Evolutionary conservation across 1,140 invertebrate species (phyloP).

Genomic region (Temnothorax nylanderi): DNA sequence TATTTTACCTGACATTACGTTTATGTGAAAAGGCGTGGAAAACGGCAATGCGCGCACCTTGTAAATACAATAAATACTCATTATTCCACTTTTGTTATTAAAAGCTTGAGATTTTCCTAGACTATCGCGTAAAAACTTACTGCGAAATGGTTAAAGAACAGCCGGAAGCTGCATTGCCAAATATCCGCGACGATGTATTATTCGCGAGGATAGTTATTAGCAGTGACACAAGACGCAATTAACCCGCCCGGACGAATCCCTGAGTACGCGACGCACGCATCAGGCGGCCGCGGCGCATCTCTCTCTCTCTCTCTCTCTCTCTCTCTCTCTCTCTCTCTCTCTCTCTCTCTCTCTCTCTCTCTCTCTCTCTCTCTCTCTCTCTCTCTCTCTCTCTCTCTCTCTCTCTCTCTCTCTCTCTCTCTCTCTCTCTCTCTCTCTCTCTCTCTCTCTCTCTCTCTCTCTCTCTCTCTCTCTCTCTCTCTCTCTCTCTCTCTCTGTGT

Average conservation of each 20-base stretch:
- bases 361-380: not conserved
- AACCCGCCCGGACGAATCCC: constrained; percentile 12
- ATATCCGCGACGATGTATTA: constrained; percentile 48
- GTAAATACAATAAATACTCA: not conserved
- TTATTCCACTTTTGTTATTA: not conserved
- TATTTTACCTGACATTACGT: not conserved
- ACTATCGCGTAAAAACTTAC: not conserved
- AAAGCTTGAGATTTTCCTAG: not conserved
- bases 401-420: not conserved
- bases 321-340: not conserved
- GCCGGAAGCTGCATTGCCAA: constrained; percentile 52
- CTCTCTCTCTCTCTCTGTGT: not conserved
- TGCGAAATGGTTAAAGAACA: constrained; percentile 15
- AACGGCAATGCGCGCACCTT: too few species aligned
- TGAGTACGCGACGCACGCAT: constrained; percentile 19
- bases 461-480: not conserved
- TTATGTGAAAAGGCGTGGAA: not conserved
- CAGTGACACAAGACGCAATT: constrained; percentile 59
- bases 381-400: not conserved
- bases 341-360: too few species aligned
- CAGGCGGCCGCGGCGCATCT: not conserved
- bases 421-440: not conserved
- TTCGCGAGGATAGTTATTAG: constrained; percentile 47
- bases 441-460: too few species aligned
- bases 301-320: not conserved